Conservation (phyloP, 2,797 vertebrate genomes). For the Oophaga sylvatica region DNA sequence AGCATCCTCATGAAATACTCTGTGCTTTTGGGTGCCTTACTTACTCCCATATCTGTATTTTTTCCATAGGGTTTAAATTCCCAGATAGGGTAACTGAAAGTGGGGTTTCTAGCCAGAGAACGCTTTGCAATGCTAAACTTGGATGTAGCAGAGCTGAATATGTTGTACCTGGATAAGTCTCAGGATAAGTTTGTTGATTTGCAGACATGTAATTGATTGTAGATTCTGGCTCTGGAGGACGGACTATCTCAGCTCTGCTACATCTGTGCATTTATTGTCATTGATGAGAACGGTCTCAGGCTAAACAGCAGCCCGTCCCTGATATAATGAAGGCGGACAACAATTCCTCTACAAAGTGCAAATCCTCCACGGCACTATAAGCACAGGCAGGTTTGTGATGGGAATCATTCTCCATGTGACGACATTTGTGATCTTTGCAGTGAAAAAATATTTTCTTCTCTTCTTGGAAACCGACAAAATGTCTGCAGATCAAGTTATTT, state of each 20-base stretch:
- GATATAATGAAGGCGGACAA: neutral
- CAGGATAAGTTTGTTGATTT: too few species aligned
- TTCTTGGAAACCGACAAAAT: neutral
- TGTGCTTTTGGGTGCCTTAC: too few species aligned
- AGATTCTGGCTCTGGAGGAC: too few species aligned
- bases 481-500: slow-evolving; percentile 21
- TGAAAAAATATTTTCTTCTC: slow-evolving; percentile 27
- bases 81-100: too few species aligned
- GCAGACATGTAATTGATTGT: too few species aligned
- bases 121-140: too few species aligned
- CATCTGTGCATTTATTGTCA: neutral
- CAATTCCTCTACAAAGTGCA: neutral
- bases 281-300: neutral
- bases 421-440: slow-evolving; percentile 7
- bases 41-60: too few species aligned
- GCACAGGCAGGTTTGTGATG: neutral
- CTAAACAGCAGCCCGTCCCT: neutral
- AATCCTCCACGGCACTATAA: neutral
- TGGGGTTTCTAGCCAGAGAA: too few species aligned
- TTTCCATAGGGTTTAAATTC: too few species aligned
- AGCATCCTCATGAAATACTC: too few species aligned
- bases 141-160: too few species aligned
- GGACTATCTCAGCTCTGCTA: neutral
- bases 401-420: slow-evolving; percentile 14
- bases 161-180: too few species aligned